A percentile compares a stretch with the other conserved stretches of the same genome.
These are phyloP conservation scores for Archivesica marissinica DNA, from an alignment of 1,140 invertebrate species.

Conservation along the genomic window DNA sequence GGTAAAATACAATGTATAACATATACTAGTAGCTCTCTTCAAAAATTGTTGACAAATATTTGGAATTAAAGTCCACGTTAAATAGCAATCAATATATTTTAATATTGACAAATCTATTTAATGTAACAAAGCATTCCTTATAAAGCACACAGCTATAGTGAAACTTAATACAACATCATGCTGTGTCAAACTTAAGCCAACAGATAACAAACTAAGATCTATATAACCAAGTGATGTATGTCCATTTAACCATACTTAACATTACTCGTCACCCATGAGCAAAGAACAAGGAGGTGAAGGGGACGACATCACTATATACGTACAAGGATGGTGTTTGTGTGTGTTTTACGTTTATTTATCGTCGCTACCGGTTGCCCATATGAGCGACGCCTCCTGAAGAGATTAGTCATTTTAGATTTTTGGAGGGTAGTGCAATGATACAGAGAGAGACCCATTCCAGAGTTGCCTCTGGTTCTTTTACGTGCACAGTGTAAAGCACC, in stretches of 20 bases:
- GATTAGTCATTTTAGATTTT: too few relatives aligned
- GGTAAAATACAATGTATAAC: not conserved
- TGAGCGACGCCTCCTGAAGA: too few relatives aligned
- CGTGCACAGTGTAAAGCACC: too few relatives aligned
- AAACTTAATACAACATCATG: constrained; percentile 2
- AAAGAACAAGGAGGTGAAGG: not conserved
- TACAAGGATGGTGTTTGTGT: too few relatives aligned
- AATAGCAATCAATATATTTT: constrained; percentile 10
- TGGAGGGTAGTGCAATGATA: too few relatives aligned
- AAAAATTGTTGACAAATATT: not conserved
- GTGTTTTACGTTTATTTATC: too few relatives aligned
- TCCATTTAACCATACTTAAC: not conserved
- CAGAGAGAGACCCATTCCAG: too few relatives aligned
- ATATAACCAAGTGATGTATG: not conserved
- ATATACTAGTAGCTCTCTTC: not conserved
- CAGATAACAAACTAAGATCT: not conserved
- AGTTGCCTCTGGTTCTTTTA: too few relatives aligned
- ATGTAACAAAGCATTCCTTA: not conserved
- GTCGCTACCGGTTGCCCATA: too few relatives aligned
- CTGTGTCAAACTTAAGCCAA: not conserved
- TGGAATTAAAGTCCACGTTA: not conserved
- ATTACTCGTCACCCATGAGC: not conserved
- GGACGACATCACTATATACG: not conserved
- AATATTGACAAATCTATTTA: not conserved
- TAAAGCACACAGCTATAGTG: not conserved